These are phyloP conservation scores for Schizaphis graminum DNA, from an alignment of 2,888 invertebrate species.

Conservation along the genomic window DNA sequence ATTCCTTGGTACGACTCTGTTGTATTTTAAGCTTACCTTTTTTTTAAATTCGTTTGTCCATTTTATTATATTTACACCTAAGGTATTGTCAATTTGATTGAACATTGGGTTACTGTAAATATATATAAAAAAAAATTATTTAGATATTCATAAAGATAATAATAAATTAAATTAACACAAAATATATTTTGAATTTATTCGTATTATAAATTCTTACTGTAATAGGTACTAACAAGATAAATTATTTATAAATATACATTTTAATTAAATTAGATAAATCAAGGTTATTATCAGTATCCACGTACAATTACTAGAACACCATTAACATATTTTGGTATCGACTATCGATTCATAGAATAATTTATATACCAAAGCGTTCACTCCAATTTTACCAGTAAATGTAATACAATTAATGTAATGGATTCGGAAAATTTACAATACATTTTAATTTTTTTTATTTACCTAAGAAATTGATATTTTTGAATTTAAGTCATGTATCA, in stretches of 20 bases:
- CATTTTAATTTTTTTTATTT: neutral
- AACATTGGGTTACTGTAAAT: neutral
- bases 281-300: neutral
- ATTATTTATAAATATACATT: neutral
- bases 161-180: neutral
- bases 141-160: neutral
- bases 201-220: neutral
- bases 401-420: neutral
- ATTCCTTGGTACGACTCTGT: too few relatives aligned
- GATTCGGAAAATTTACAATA: neutral
- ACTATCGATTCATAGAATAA: neutral
- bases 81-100: slow-evolving; percentile 13
- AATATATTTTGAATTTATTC: neutral
- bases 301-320: neutral
- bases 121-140: neutral
- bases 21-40: slow-evolving; percentile 11
- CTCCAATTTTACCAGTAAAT: neutral
- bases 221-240: neutral
- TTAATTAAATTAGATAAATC: neutral
- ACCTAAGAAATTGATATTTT: neutral
- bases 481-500: neutral
- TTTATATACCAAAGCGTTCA: neutral
- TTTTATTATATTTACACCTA: slow-evolving; percentile 12
- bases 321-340: neutral
- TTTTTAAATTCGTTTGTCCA: slow-evolving; percentile 38